Percentiles rank a stretch among this genome's conserved stretches.
phyloP scores from a whole-genome alignment of 2,113 vertebrate genomes.

The Ageneiosus marmoratus region DNA sequence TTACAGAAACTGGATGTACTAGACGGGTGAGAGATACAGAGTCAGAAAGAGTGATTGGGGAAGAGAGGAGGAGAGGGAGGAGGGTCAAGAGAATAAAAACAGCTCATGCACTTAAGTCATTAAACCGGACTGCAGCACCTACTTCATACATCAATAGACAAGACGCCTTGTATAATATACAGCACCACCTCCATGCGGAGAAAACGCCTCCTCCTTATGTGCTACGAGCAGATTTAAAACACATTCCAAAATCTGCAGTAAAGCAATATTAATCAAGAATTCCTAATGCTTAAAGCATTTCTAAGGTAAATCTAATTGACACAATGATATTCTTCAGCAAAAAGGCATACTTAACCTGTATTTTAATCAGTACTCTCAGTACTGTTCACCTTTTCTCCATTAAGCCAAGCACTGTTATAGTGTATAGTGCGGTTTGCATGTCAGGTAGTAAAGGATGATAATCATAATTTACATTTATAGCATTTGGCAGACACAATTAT shows the following conservation, averaged over 20 bases:
- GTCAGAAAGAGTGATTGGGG: not conserved
- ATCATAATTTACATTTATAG: not conserved
- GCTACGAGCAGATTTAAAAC: not conserved
- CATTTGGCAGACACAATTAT: no score
- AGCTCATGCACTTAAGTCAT: slow-evolving; percentile 35
- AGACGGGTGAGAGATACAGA: not conserved
- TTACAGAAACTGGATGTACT: slow-evolving; percentile 6
- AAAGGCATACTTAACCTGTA: not conserved
- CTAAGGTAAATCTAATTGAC: not conserved
- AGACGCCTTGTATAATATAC: slow-evolving; percentile 2
- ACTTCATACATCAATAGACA: slow-evolving; percentile 20
- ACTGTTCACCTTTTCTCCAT: not conserved
- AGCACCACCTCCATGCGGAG: slow-evolving; percentile 20
- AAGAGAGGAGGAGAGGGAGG: not conserved
- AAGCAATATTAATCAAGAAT: not conserved
- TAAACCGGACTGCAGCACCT: slow-evolving; percentile 20
- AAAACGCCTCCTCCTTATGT: slow-evolving; percentile 11
- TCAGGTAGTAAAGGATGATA: not conserved
- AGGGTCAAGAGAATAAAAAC: slow-evolving; percentile 22
- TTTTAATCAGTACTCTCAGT: not conserved
- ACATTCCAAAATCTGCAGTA: not conserved
- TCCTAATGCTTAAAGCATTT: not conserved
- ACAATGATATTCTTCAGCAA: not conserved
- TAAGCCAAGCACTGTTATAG: not conserved
- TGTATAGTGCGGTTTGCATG: no score